Evolutionary conservation across 2,888 invertebrate species (phyloP).

Genomic region (Lasioglossum morio): DNA sequence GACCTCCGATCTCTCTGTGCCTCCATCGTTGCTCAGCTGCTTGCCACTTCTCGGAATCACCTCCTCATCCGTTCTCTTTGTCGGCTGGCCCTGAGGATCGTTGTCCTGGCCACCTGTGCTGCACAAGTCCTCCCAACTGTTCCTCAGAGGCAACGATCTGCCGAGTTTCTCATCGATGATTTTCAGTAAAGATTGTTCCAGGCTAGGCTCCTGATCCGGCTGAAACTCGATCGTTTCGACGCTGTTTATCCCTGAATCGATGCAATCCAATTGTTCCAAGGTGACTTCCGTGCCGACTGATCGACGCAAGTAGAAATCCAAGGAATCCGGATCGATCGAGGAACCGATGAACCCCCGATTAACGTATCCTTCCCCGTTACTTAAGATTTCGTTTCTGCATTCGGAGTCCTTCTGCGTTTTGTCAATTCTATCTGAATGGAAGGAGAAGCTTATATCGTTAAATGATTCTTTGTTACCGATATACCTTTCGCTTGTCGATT

Average conservation of each 20-base stretch:
- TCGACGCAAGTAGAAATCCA: constrained; percentile 75
- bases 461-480: constrained; percentile 55
- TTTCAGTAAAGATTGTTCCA: constrained; percentile 81
- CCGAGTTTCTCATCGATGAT: constrained; percentile 83
- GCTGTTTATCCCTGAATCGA: constrained; percentile 83
- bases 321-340: constrained; percentile 77
- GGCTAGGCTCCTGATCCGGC: constrained; percentile 78
- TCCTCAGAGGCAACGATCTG: constrained; percentile 66
- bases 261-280: constrained; percentile 77
- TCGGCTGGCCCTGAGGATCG: constrained; percentile 39
- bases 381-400: constrained; percentile 14
- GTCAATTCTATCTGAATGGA: constrained; percentile 56
- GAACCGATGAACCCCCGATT: constrained; percentile 80
- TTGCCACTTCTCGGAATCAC: constrained; percentile 48
- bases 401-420: constrained; percentile 30
- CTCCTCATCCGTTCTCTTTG: constrained; percentile 50
- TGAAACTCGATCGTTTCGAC: constrained; percentile 83
- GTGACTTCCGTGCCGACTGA: constrained; percentile 58
- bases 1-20: constrained; percentile 58
- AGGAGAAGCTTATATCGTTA: constrained; percentile 74
- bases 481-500: constrained; percentile 11
- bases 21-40: constrained; percentile 50
- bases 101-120: constrained; percentile 48
- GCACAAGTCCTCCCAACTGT: constrained; percentile 55
- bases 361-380: constrained; percentile 75